A percentile compares a stretch with the other conserved stretches of the same genome.
phyloP scores from a whole-genome alignment of 2,888 invertebrate genomes.

The Cephus rjabovi region DNA sequence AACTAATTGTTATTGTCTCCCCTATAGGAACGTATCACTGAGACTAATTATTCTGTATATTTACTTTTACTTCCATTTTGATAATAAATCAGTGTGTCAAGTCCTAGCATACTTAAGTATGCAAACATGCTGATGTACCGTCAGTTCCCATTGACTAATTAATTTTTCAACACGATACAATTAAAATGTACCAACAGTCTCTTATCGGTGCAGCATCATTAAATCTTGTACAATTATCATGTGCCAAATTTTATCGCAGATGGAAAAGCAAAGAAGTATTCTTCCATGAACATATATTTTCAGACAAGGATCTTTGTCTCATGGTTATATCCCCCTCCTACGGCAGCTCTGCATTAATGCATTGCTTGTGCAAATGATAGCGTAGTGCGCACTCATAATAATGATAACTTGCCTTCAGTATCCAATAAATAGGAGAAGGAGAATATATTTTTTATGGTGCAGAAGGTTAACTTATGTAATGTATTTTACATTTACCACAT shows the following conservation, averaged over 20 bases:
- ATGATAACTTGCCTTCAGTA: neutral
- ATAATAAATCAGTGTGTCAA: neutral
- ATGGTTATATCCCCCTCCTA: neutral
- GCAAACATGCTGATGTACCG: neutral
- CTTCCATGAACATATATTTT: neutral
- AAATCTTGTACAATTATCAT: neutral
- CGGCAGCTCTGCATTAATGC: neutral
- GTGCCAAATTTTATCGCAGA: neutral
- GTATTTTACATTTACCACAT: neutral
- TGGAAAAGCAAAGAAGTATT: neutral
- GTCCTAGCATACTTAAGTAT: neutral
- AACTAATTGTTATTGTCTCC: neutral
- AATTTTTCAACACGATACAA: neutral
- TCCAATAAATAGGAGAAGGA: neutral
- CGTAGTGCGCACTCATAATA: neutral
- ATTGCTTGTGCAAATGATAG: neutral
- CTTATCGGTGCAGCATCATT: neutral
- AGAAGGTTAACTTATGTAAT: neutral
- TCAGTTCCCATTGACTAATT: neutral
- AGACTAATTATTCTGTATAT: neutral
- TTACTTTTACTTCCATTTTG: neutral
- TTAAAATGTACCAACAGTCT: neutral
- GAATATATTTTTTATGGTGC: neutral
- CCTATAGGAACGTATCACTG: neutral
- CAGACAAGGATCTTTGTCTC: neutral